A percentile compares a stretch with the other conserved stretches of the same genome.
These are phyloP conservation scores for Adelges cooleyi DNA, from an alignment of 1,140 invertebrate species.

Conservation along the genomic window DNA sequence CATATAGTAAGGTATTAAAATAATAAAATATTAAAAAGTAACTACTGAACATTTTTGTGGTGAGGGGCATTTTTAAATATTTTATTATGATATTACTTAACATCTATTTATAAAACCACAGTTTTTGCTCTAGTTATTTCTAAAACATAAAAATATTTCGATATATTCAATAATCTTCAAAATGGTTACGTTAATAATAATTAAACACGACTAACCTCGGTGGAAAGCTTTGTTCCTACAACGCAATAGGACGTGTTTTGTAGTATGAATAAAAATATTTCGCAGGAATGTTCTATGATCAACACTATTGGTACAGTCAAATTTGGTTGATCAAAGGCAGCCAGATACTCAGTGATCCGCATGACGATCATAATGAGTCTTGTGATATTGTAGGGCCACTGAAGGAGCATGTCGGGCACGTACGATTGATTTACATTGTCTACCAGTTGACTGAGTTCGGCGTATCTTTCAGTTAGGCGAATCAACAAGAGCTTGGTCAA, in stretches of 20 bases:
- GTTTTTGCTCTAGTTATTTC: too few relatives aligned
- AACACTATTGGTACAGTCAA: background rate
- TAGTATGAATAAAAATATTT: background rate
- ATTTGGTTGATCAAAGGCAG: background rate
- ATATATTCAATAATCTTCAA: too few relatives aligned
- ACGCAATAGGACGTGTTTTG: background rate
- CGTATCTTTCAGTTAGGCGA: background rate
- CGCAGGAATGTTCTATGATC: background rate
- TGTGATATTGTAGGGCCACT: conserved; percentile 12
- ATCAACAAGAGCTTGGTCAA: background rate
- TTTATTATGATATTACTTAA: too few relatives aligned
- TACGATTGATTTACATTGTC: background rate
- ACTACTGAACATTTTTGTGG: too few relatives aligned
- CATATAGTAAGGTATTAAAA: too few relatives aligned
- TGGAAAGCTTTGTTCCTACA: background rate
- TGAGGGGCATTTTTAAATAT: too few relatives aligned
- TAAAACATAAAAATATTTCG: too few relatives aligned
- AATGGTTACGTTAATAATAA: too few relatives aligned
- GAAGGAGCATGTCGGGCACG: background rate
- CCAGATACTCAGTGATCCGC: background rate
- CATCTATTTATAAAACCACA: too few relatives aligned
- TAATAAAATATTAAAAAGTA: too few relatives aligned
- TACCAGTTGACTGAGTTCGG: background rate
- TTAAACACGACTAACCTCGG: too few relatives aligned
- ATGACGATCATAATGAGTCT: conserved; percentile 4